These are phyloP conservation scores for Diplodus puntazzo DNA, from an alignment of 2,797 vertebrate genomes.

Conservation along the genomic window DNA sequence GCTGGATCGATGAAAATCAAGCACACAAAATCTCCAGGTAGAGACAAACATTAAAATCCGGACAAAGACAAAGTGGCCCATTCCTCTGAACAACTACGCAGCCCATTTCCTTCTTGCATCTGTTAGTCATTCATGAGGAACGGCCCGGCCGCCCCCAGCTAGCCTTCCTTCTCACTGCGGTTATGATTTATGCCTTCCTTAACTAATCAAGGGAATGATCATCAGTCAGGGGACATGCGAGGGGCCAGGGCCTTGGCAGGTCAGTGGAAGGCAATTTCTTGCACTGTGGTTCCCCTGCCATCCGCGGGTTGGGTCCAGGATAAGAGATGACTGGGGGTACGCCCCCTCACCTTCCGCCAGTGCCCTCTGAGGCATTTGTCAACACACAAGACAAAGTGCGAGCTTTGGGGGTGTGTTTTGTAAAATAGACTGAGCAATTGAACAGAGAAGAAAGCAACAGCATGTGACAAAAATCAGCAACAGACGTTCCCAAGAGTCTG, in stretches of 20 bases:
- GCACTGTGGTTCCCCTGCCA: conserved; percentile 37
- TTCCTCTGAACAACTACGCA: conserved; percentile 43
- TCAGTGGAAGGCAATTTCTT: conserved; percentile 58
- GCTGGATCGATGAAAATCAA: conserved; percentile 65
- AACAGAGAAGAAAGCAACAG: conserved; percentile 8
- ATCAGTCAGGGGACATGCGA: conserved; percentile 75
- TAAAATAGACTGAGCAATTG: conserved; percentile 42
- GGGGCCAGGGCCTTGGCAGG: conserved; percentile 64
- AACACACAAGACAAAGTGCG: conserved; percentile 39
- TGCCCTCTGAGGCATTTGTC: conserved; percentile 57
- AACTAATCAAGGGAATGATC: conserved; percentile 79
- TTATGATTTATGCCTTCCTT: conserved; percentile 82
- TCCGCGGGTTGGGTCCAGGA: conserved; percentile 52
- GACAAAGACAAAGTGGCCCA: conserved; percentile 66
- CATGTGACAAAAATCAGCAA: conserved; percentile 37
- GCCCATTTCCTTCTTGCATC: conserved; percentile 63
- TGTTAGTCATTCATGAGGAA: conserved; percentile 71
- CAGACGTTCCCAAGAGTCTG: conserved; percentile 18
- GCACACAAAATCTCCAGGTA: conserved; percentile 51
- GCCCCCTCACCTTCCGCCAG: conserved; percentile 68
- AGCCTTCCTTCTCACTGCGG: conserved; percentile 53
- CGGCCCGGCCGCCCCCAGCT: conserved; percentile 55
- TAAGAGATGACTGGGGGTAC: conserved; percentile 72
- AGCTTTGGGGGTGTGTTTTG: conserved; percentile 1
- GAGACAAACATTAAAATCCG: conserved; percentile 56